phyloP scores from a whole-genome alignment of 1,140 invertebrate species.

The Monomorium pharaonis region DNA sequence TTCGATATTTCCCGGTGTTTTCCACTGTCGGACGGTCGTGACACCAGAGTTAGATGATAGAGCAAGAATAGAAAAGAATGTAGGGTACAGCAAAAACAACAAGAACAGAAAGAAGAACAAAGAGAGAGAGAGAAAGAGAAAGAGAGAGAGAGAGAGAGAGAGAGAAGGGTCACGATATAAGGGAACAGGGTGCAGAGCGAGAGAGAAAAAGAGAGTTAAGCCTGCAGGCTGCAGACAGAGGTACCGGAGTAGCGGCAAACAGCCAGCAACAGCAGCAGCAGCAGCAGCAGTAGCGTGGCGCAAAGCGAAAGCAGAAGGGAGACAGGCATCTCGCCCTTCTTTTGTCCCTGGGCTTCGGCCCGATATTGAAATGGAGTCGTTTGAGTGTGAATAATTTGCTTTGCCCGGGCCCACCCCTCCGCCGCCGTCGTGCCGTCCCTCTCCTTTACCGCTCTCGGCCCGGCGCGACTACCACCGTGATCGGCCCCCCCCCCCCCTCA shows the following conservation, averaged over 20 bases:
- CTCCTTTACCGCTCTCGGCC: slow-evolving; percentile 44
- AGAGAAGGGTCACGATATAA: slow-evolving; percentile 27
- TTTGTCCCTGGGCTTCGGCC: slow-evolving; percentile 85
- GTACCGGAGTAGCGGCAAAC: slow-evolving; percentile 71
- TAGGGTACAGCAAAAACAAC: slow-evolving; percentile 26
- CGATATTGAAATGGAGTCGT: slow-evolving; percentile 87
- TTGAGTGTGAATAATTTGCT: slow-evolving; percentile 87
- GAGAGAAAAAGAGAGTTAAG: slow-evolving; percentile 72
- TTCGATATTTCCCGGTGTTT: slow-evolving; percentile 22
- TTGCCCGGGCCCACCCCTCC: slow-evolving; percentile 81
- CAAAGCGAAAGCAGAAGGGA: slow-evolving; percentile 85
- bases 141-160: slow-evolving; percentile 40
- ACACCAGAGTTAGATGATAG: slow-evolving; percentile 48
- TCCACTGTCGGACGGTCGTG: not conserved
- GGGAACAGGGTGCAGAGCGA: slow-evolving; percentile 50
- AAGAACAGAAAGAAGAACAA: slow-evolving; percentile 14
- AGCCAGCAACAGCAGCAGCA: slow-evolving; percentile 73
- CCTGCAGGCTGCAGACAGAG: slow-evolving; percentile 81
- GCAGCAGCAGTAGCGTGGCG: slow-evolving; percentile 77
- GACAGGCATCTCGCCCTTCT: slow-evolving; percentile 85
- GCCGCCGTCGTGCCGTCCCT: slow-evolving; percentile 53
- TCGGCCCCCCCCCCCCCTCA: slow-evolving; percentile 66
- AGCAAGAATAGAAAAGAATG: slow-evolving; percentile 64
- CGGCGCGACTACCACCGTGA: slow-evolving; percentile 59
- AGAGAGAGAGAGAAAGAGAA: slow-evolving; percentile 38